phyloP scores from a whole-genome alignment of 2,888 invertebrate species.

The Sclerodermus sp. region DNA sequence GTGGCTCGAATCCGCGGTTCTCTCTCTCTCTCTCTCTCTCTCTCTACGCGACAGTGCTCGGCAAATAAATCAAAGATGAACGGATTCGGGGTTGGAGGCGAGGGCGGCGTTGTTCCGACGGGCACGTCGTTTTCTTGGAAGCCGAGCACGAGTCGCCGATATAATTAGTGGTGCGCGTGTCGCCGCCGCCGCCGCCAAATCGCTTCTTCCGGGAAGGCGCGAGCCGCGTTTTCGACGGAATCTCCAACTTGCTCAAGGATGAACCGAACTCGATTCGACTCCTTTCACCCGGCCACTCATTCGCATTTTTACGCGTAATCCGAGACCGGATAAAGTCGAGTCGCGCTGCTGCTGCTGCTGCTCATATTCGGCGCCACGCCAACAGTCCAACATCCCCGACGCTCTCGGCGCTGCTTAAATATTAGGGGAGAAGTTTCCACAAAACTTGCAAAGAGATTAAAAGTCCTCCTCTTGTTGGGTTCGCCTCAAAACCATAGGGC shows the following conservation, averaged over 20 bases:
- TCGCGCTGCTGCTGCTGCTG: too few relatives aligned
- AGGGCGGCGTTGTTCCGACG: slow-evolving; percentile 26
- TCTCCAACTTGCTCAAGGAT: neutral
- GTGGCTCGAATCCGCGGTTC: slow-evolving; percentile 23
- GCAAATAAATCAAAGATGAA: slow-evolving; percentile 29
- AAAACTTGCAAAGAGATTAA: too few relatives aligned
- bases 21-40: too few relatives aligned
- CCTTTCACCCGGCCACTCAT: too few relatives aligned
- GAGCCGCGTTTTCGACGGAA: neutral
- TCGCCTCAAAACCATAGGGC: too few relatives aligned
- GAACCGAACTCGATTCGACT: neutral
- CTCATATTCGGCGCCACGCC: too few relatives aligned
- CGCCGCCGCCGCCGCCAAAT: slow-evolving; percentile 27
- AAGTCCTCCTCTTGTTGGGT: too few relatives aligned
- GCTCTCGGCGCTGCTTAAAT: too few relatives aligned
- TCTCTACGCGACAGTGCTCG: slow-evolving; percentile 20
- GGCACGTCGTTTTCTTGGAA: slow-evolving; percentile 49
- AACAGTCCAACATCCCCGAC: too few relatives aligned
- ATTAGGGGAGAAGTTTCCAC: too few relatives aligned
- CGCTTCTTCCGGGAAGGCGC: slow-evolving; percentile 13
- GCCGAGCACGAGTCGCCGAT: slow-evolving; percentile 42
- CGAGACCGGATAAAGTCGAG: too few relatives aligned
- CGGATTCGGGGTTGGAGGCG: neutral
- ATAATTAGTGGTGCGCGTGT: slow-evolving; percentile 53
- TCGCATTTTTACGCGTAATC: too few relatives aligned